Conservation (phyloP, 1,140 invertebrate genomes). For the Diorhabda elongata region DNA sequence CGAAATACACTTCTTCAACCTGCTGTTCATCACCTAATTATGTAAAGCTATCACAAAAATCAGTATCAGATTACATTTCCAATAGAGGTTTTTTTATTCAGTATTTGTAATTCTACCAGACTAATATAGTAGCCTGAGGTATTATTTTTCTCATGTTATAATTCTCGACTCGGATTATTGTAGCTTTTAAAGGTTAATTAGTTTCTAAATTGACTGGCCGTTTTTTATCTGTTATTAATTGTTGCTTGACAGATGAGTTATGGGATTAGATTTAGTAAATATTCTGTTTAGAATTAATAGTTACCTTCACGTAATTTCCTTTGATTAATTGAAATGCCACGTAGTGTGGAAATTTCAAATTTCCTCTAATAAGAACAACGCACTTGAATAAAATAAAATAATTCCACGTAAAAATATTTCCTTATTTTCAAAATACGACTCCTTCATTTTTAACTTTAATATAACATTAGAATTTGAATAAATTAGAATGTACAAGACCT, state of each 20-base stretch:
- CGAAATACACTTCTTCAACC: too few species aligned
- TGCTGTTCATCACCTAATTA: too few species aligned
- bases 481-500: too few species aligned
- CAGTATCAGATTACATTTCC: too few species aligned
- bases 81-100: too few species aligned
- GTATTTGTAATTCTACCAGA: too few species aligned
- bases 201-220: conserved; percentile 18
- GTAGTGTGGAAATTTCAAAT: background rate
- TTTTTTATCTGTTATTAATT: conserved; percentile 18
- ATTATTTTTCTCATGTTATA: background rate
- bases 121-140: background rate
- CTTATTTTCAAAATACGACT: too few species aligned
- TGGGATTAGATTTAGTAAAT: background rate
- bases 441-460: too few species aligned
- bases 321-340: background rate
- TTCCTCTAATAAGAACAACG: background rate
- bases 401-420: too few species aligned
- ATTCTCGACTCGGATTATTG: conserved; percentile 17
- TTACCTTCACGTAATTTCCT: background rate
- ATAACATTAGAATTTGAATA: too few species aligned
- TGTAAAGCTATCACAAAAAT: too few species aligned
- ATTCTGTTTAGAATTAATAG: conserved; percentile 3
- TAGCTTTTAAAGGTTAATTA: conserved; percentile 20
- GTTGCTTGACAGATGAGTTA: background rate
- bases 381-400: too few species aligned